Evolutionary conservation across 2,888 invertebrate species (phyloP).

Genomic region (Pterobdella sp.): DNA sequence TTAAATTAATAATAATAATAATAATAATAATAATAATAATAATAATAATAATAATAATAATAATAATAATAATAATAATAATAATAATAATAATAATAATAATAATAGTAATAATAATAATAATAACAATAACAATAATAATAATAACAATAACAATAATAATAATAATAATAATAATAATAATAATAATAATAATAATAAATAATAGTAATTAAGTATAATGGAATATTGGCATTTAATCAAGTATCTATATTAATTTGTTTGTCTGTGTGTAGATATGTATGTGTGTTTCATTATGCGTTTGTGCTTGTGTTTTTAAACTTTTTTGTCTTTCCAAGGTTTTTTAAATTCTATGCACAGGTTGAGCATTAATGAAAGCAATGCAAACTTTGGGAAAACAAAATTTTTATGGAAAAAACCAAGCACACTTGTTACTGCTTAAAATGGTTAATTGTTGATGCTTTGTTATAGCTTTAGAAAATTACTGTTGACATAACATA

Average conservation of each 20-base stretch:
- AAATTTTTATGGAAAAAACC: too few relatives aligned
- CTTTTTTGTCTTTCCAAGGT: not conserved
- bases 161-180: not conserved
- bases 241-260: not conserved
- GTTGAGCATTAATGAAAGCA: too few relatives aligned
- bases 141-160: not conserved
- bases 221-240: not conserved
- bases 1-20: not conserved
- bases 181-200: not conserved
- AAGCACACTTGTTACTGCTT: too few relatives aligned
- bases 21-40: not conserved
- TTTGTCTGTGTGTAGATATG: slow-evolving; percentile 3
- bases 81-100: not conserved
- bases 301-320: not conserved
- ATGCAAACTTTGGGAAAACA: too few relatives aligned
- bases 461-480: too few relatives aligned
- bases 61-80: not conserved
- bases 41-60: not conserved
- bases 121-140: not conserved
- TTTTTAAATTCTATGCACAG: too few relatives aligned
- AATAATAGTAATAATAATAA: not conserved
- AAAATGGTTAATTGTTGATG: too few relatives aligned
- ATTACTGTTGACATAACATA: too few relatives aligned
- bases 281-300: not conserved
- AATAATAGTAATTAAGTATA: not conserved